Evolutionary conservation across 2,113 vertebrate genomes (phyloP).

Genomic region (Chaetodon auriga): DNA sequence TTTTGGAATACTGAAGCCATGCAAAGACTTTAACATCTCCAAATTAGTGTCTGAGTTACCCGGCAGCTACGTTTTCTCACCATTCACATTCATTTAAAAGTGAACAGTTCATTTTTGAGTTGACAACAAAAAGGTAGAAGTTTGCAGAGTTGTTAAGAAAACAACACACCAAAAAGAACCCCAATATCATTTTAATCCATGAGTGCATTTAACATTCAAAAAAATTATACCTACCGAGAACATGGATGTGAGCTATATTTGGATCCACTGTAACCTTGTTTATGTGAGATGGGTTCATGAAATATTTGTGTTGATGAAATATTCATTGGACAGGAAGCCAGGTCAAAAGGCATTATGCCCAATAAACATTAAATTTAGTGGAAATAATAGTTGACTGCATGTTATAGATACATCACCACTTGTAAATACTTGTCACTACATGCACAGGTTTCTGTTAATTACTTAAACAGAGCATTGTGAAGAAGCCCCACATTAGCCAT

Average conservation of each 20-base stretch:
- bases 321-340: slow-evolving; percentile 76
- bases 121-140: slow-evolving; percentile 6
- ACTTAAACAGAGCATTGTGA: slow-evolving; percentile 68
- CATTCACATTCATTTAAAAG: background rate
- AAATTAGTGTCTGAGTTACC: slow-evolving; percentile 26
- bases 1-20: slow-evolving; percentile 25
- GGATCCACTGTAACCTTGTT: slow-evolving; percentile 71
- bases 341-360: slow-evolving; percentile 76
- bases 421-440: slow-evolving; percentile 76
- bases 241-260: slow-evolving; percentile 70
- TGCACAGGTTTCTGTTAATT: slow-evolving; percentile 69
- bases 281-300: slow-evolving; percentile 76
- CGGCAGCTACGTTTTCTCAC: background rate
- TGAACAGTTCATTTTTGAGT: background rate
- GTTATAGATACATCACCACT: slow-evolving; percentile 76
- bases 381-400: slow-evolving; percentile 75
- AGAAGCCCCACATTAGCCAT: slow-evolving; percentile 57
- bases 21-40: slow-evolving; percentile 12
- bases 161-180: slow-evolving; percentile 65
- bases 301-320: slow-evolving; percentile 80
- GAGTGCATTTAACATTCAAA: slow-evolving; percentile 73
- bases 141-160: slow-evolving; percentile 34
- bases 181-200: slow-evolving; percentile 70
- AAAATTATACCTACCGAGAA: slow-evolving; percentile 64
- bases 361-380: slow-evolving; percentile 79